phyloP scores from a whole-genome alignment of 2,113 vertebrate genomes.

The Cyprinodon tularosa region DNA sequence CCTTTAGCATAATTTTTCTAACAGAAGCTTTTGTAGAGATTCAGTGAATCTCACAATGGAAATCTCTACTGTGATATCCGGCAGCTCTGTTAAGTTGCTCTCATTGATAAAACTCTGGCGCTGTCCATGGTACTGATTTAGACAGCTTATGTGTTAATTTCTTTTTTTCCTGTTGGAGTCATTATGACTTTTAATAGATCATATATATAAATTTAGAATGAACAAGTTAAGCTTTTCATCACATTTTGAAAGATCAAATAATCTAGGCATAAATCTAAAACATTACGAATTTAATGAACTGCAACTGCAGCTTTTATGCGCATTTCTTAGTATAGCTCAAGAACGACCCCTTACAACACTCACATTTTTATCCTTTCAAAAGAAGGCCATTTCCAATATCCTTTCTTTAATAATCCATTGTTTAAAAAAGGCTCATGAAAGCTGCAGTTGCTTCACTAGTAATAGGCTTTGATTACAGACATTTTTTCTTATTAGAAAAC shows the following conservation, averaged over 20 bases:
- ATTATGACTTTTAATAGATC: not conserved
- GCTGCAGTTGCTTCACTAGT: slow-evolving; percentile 33
- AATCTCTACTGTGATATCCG: too few relatives aligned
- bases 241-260: too few relatives aligned
- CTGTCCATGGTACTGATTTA: slow-evolving; percentile 4
- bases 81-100: too few relatives aligned
- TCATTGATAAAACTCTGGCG: not conserved
- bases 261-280: not conserved
- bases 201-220: not conserved
- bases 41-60: too few relatives aligned
- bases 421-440: slow-evolving; percentile 35
- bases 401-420: not conserved
- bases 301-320: not conserved
- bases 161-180: not conserved
- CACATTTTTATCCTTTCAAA: too few relatives aligned
- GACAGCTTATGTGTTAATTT: not conserved
- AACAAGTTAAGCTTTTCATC: not conserved
- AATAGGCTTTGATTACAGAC: not conserved
- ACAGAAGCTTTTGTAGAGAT: not conserved
- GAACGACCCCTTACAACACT: too few relatives aligned
- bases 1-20: not conserved
- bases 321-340: not conserved
- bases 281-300: not conserved
- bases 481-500: slow-evolving; percentile 8
- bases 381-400: too few relatives aligned